Evolutionary conservation across 2,888 invertebrate species (phyloP).

Genomic region (Oscheius sp.): DNA sequence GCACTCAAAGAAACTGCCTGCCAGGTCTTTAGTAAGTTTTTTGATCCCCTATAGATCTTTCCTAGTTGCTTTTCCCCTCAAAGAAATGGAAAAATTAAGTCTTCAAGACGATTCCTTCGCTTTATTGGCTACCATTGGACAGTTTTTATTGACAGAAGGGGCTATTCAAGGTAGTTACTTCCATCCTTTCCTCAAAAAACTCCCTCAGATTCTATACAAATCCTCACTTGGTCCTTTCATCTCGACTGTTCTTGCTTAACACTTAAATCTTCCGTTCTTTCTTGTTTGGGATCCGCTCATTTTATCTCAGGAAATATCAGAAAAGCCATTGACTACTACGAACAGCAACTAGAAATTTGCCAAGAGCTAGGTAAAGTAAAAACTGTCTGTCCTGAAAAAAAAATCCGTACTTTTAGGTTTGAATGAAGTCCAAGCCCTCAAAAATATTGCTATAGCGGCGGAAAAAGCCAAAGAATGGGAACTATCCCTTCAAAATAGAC

Average conservation of each 20-base stretch:
- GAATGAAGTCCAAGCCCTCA: not conserved
- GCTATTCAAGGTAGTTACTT: conserved; percentile 22
- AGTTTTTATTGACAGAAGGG: conserved; percentile 25
- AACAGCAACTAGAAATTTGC: conserved; percentile 26
- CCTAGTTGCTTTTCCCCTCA: conserved; percentile 35
- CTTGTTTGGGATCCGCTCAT: conserved; percentile 38
- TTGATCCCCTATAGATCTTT: not conserved
- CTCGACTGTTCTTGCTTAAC: conserved; percentile 34
- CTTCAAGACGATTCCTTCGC: conserved; percentile 36
- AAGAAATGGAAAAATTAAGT: conserved; percentile 32
- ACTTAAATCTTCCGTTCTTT: conserved; percentile 35
- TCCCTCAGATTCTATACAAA: conserved; percentile 22
- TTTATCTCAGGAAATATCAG: conserved; percentile 30
- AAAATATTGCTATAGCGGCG: conserved; percentile 16
- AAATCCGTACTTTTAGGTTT: not conserved
- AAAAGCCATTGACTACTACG: conserved; percentile 21
- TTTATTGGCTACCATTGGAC: conserved; percentile 41
- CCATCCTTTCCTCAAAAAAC: not conserved
- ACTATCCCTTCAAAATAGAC: conserved; percentile 5
- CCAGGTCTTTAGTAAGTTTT: not conserved
- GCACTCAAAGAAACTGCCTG: not conserved
- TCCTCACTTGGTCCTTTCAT: conserved; percentile 39
- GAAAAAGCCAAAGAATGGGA: conserved; percentile 21
- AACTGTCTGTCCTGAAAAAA: not conserved
- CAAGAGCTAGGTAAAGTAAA: conserved; percentile 14